These are phyloP conservation scores for Thecophora atra DNA, from an alignment of 2,888 invertebrate genomes.

Conservation along the genomic window DNA sequence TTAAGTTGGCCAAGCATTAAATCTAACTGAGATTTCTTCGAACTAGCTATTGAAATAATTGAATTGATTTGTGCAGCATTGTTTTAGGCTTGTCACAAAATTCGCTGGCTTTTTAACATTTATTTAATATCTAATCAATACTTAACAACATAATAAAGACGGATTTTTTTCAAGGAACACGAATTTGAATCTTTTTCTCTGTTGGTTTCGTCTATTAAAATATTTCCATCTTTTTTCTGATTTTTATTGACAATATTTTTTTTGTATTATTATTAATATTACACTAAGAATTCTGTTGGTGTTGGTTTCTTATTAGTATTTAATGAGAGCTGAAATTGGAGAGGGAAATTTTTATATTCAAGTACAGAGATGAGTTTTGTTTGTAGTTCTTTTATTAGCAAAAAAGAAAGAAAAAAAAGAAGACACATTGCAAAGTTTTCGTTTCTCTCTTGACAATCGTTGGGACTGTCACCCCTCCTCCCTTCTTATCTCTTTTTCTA, in stretches of 20 bases:
- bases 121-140: slow-evolving; percentile 9
- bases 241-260: too few species aligned
- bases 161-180: slow-evolving; percentile 62
- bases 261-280: too few species aligned
- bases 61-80: background rate
- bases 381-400: background rate
- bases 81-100: background rate
- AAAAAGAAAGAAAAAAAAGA: background rate
- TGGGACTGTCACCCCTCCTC: too few species aligned
- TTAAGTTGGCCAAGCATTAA: too few species aligned
- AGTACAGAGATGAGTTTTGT: background rate
- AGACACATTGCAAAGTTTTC: slow-evolving; percentile 28
- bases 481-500: background rate
- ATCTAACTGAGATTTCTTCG: background rate
- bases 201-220: slow-evolving; percentile 41
- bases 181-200: slow-evolving; percentile 41
- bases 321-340: slow-evolving; percentile 37
- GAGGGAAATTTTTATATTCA: background rate
- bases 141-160: slow-evolving; percentile 47
- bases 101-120: background rate
- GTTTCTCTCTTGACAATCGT: too few species aligned
- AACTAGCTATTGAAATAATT: too few species aligned
- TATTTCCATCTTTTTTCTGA: background rate
- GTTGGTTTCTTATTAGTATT: slow-evolving; percentile 23
- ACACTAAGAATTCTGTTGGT: background rate